Evolutionary conservation across 2,113 vertebrate genomes (phyloP).

Genomic region (Pseudorasbora parva): DNA sequence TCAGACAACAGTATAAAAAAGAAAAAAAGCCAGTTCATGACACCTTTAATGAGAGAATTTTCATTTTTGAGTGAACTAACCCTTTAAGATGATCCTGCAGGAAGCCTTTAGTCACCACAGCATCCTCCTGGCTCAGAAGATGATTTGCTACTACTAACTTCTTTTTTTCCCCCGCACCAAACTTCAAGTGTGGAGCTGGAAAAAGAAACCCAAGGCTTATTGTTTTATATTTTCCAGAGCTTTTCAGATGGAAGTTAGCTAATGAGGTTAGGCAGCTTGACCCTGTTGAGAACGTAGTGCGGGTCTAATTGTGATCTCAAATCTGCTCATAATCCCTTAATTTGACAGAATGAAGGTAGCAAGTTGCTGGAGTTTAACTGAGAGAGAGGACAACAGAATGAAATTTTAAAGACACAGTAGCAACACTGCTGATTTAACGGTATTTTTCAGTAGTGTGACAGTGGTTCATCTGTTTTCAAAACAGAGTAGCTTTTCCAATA

Average conservation of each 20-base stretch:
- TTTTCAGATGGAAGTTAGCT: slow-evolving; percentile 72
- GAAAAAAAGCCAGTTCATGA: no score
- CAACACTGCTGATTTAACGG: not conserved
- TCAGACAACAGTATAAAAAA: no score
- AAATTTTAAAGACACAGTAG: slow-evolving; percentile 35
- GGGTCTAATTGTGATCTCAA: slow-evolving; percentile 75
- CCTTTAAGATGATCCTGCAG: not conserved
- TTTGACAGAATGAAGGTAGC: slow-evolving; percentile 68
- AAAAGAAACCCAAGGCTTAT: slow-evolving; percentile 63
- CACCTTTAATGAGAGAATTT: no score
- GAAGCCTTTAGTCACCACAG: not conserved
- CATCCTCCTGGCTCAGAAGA: not conserved
- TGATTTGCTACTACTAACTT: not conserved
- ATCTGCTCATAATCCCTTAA: slow-evolving; percentile 73
- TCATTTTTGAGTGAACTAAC: no score
- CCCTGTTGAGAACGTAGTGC: slow-evolving; percentile 63
- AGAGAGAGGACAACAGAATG: slow-evolving; percentile 31
- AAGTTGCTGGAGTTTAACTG: slow-evolving; percentile 64
- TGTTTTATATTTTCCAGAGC: slow-evolving; percentile 60
- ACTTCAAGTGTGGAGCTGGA: not conserved
- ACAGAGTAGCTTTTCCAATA: not conserved
- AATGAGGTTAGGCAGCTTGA: slow-evolving; percentile 74
- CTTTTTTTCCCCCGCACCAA: not conserved
- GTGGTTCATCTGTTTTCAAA: slow-evolving; percentile 10
- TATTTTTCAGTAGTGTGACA: not conserved